Conservation (phyloP, 2,113 vertebrate species). For the Sinocyclocheilus anophthalmus region DNA sequence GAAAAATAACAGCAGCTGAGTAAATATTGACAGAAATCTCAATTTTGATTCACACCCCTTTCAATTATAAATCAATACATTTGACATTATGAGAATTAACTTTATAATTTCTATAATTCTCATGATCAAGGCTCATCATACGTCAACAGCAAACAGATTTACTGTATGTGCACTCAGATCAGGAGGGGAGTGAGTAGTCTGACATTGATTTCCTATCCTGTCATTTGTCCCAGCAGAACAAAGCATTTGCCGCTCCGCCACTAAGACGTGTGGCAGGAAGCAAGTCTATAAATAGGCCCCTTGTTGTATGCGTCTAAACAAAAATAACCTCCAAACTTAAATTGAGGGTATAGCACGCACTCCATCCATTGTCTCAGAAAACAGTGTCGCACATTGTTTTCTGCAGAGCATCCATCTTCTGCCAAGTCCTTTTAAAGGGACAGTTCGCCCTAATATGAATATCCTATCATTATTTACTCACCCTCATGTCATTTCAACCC, state of each 20-base stretch:
- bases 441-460: neutral
- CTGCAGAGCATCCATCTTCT: slow-evolving; percentile 27
- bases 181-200: slow-evolving; percentile 15
- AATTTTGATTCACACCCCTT: neutral
- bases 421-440: neutral
- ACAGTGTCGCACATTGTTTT: neutral
- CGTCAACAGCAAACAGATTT: neutral
- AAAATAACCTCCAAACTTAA: slow-evolving; percentile 39
- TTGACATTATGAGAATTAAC: neutral
- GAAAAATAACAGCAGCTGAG: neutral
- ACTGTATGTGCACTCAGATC: slow-evolving; percentile 12
- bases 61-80: neutral
- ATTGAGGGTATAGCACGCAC: neutral
- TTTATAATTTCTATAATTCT: neutral
- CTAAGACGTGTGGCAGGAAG: slow-evolving; percentile 23
- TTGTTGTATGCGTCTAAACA: slow-evolving; percentile 30
- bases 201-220: slow-evolving; percentile 42
- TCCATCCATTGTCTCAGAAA: neutral
- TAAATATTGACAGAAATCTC: neutral
- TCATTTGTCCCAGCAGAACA: slow-evolving; percentile 40
- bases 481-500: neutral
- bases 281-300: slow-evolving; percentile 48
- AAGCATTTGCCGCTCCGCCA: slow-evolving; percentile 19
- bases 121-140: neutral
- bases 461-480: neutral